Base-by-base conservation (phyloP, 1,140 invertebrate genomes). In the Cephus cinctus region DNA sequence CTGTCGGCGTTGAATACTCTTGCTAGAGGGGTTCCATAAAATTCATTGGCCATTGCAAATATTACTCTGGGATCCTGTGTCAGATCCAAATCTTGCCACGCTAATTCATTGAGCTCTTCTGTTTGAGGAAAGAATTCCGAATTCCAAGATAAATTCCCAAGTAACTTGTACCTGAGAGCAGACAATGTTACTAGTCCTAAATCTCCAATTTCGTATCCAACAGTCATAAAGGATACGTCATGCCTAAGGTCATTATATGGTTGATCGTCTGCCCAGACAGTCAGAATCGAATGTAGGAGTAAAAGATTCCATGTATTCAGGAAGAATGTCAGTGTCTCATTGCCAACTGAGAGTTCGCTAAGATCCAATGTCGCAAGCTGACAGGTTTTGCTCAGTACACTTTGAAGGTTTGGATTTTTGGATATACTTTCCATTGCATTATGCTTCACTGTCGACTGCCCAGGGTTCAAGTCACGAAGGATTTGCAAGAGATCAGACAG, bases 281-380 rank as follows among this genome's bases (percentile, higher is more conserved):
- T 54, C 5, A 73, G 20, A 11, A 45, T 45, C 3, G 64, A 27
- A 27, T 74, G 71, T 12, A 73, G 19, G 38, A 72, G 66, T 51
- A 75, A 52, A 8, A 75, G 36, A 54, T 75, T 76, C 63, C 65
- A 71, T 3, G 68, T 39, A 43, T 76, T 76, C 3, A 71, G 30
- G 19, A 73, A 71, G 36, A 76, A 76, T 1, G 63, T 52, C 9
- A 75, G 44, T 0, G 72, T 75, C 31, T 76, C 69, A 38, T 74
- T 50, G 4, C 67, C 71, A 15, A 63, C 58, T 0, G 67, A 69
- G 23, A 76, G 54, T 53, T 71, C 59, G 18, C 67, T 63, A 1
- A 75, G 51, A 54, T 76, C 71, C 20, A 73, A 47, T 22, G 8
- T 55, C 8, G 52, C 45, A 9, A 76, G 43, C 40, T 45, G 16